Evolutionary conservation across 2,797 vertebrate species (phyloP).

Genomic region (Vireo griseus): DNA sequence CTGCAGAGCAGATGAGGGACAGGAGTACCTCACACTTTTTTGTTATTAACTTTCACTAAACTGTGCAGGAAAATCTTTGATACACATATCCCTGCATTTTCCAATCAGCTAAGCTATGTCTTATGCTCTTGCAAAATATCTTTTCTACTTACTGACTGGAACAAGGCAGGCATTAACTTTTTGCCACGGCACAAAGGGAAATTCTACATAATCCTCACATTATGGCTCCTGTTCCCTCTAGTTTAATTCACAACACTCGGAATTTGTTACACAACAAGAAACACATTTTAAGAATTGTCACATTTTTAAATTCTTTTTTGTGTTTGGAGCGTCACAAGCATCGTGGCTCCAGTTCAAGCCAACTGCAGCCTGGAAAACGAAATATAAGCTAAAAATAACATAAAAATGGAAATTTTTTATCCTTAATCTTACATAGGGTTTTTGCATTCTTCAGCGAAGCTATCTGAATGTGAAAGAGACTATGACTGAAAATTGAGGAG

Average conservation of each 20-base stretch:
- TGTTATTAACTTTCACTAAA: neutral
- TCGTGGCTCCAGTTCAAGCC: slow-evolving; percentile 48
- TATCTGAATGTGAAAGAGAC: neutral
- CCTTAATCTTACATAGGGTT: slow-evolving; percentile 3
- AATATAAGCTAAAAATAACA: slow-evolving; percentile 53
- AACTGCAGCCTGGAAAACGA: slow-evolving; percentile 44
- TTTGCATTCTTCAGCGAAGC: neutral
- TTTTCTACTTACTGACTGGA: neutral
- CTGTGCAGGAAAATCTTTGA: neutral
- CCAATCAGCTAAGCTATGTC: neutral
- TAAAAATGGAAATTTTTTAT: slow-evolving; percentile 35
- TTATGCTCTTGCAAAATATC: neutral
- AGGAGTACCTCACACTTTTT: neutral
- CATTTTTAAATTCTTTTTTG: slow-evolving; percentile 51
- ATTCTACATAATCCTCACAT: slow-evolving; percentile 12
- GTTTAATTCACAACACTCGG: slow-evolving; percentile 47
- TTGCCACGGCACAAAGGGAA: slow-evolving; percentile 8
- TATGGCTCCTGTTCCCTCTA: slow-evolving; percentile 36
- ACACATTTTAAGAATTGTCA: slow-evolving; percentile 56
- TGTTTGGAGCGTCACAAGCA: neutral
- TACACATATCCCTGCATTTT: neutral
- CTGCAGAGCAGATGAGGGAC: neutral
- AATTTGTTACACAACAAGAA: slow-evolving; percentile 57
- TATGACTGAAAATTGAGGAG: neutral
- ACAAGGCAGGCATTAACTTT: slow-evolving; percentile 24